Conservation (phyloP, 2,113 vertebrate genomes). For the Burhinus bistriatus region DNA sequence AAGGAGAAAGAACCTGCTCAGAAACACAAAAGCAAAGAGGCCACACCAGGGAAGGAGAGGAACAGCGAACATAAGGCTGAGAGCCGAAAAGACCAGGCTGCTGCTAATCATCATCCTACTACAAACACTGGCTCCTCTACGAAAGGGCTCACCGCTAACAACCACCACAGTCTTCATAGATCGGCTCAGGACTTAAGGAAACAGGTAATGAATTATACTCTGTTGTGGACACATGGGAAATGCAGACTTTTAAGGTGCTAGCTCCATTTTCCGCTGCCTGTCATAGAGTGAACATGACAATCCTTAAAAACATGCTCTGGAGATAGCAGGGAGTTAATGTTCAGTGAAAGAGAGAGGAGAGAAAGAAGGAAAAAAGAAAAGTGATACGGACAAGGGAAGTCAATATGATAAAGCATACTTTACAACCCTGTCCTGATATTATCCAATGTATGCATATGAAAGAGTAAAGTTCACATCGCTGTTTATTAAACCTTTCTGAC, state of each 20-base stretch:
- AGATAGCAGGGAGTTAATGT: not conserved
- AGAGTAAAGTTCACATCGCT: not conserved
- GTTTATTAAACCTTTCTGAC: not conserved
- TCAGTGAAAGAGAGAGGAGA: not conserved
- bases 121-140: slow-evolving; percentile 77
- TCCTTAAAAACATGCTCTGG: not conserved
- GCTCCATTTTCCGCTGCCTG: not conserved
- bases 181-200: slow-evolving; percentile 93
- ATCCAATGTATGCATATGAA: not conserved
- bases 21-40: slow-evolving; percentile 83
- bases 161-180: slow-evolving; percentile 82
- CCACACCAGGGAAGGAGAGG: slow-evolving; percentile 87
- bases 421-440: not conserved
- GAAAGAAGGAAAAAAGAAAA: not conserved
- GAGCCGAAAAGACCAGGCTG: slow-evolving; percentile 79
- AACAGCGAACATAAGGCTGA: slow-evolving; percentile 83
- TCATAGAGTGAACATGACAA: fast-evolving
- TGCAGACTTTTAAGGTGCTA: not conserved
- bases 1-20: slow-evolving; percentile 81
- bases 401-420: not conserved
- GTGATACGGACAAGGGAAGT: not conserved
- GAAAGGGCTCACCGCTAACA: slow-evolving; percentile 80
- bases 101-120: slow-evolving; percentile 64
- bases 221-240: not conserved
- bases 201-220: slow-evolving; percentile 78